These are phyloP conservation scores for Myopa testacea DNA, from an alignment of 2,888 invertebrate genomes.

Conservation along the genomic window DNA sequence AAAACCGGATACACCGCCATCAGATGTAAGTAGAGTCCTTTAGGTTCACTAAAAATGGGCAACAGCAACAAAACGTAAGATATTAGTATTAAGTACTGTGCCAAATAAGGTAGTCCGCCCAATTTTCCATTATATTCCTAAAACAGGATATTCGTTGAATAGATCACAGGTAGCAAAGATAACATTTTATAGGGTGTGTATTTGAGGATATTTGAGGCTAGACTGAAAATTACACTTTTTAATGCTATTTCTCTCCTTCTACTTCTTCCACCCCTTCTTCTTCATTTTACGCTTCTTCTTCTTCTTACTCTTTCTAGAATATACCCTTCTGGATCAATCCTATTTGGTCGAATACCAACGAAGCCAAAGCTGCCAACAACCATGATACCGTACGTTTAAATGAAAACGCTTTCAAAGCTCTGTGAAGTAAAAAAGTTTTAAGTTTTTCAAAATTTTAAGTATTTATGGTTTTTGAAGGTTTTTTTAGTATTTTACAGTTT, in stretches of 20 bases:
- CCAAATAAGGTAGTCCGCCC: no score
- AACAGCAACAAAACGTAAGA: no score
- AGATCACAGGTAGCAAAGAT: no score
- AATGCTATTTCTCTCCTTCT: no score
- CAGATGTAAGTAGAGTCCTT: constrained; percentile 54
- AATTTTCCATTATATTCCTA: no score
- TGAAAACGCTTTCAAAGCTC: constrained; percentile 6
- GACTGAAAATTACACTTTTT: no score
- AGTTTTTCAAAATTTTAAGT: background rate
- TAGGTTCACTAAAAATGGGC: background rate
- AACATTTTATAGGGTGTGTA: no score
- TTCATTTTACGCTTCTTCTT: background rate
- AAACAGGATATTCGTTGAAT: no score
- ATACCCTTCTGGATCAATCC: constrained; percentile 68
- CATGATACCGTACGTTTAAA: constrained; percentile 53
- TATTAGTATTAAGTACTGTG: no score
- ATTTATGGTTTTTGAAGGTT: background rate
- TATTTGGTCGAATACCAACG: constrained; percentile 59
- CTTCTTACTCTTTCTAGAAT: constrained; percentile 52
- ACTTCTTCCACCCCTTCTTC: no score
- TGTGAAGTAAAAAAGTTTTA: background rate
- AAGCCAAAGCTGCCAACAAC: constrained; percentile 40
- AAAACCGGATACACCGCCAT: constrained; percentile 63
- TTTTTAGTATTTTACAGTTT: background rate
- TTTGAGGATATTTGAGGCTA: no score